phyloP scores from a whole-genome alignment of 1,140 invertebrate species.

The Lordiphosa stackelbergi region DNA sequence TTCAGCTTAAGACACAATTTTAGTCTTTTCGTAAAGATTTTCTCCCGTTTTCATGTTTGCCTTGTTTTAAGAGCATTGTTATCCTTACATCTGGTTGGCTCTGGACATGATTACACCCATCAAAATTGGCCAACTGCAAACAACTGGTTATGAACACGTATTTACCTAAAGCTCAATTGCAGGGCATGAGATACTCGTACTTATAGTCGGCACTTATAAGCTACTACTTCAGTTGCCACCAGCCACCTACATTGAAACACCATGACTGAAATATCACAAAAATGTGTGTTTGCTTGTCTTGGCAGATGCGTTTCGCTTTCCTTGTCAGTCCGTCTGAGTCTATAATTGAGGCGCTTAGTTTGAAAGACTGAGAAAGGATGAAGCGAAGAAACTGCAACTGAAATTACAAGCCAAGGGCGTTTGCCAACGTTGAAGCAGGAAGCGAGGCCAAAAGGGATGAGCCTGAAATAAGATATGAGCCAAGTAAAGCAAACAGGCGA shows the following conservation, averaged over 20 bases:
- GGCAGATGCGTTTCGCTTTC: conserved; percentile 28
- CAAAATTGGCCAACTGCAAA: conserved; percentile 21
- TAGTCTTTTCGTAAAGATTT: conserved; percentile 53
- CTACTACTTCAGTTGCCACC: not conserved
- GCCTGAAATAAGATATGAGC: conserved; percentile 47
- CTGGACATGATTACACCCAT: conserved; percentile 31
- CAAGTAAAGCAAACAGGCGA: conserved; percentile 47
- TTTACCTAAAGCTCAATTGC: conserved; percentile 38
- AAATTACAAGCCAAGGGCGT: conserved; percentile 63
- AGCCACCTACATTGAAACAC: conserved; percentile 21
- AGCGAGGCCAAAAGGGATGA: conserved; percentile 40
- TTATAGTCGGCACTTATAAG: conserved; percentile 1
- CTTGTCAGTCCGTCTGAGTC: conserved; percentile 33
- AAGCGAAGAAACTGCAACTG: conserved; percentile 61
- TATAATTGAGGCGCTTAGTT: conserved; percentile 67
- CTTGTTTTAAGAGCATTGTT: not conserved
- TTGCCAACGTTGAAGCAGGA: conserved; percentile 9
- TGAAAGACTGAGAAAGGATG: conserved; percentile 12
- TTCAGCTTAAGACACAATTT: conserved; percentile 72
- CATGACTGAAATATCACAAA: conserved; percentile 28
- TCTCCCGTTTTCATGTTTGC: conserved; percentile 47
- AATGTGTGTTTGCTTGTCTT: conserved; percentile 34
- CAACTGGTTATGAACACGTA: conserved; percentile 8
- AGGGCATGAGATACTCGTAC: conserved; percentile 15
- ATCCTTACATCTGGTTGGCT: not conserved